Evolutionary conservation across 2,797 vertebrate genomes (phyloP).

Genomic region (Tangara arthus): DNA sequence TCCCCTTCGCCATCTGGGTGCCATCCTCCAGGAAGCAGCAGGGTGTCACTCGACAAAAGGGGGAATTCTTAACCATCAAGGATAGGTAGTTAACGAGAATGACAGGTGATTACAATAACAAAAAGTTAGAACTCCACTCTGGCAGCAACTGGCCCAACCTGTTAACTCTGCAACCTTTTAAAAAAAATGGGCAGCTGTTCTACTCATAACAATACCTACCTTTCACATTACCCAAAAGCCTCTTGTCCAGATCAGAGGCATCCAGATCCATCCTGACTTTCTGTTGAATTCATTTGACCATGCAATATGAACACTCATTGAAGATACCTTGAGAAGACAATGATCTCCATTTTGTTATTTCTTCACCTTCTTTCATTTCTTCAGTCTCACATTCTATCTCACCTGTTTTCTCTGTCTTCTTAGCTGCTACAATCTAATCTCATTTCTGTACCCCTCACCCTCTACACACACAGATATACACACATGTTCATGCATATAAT

Average conservation of each 20-base stretch:
- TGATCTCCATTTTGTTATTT: neutral
- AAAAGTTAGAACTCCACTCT: too few relatives aligned
- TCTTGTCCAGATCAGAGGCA: neutral
- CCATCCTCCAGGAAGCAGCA: too few relatives aligned
- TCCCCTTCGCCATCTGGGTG: too few relatives aligned
- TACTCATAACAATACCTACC: neutral
- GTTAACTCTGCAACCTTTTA: too few relatives aligned
- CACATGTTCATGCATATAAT: accelerated
- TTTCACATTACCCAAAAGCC: neutral
- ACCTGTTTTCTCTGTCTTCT: neutral
- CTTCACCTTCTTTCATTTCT: neutral
- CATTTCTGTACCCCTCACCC: neutral
- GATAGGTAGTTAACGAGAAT: too few relatives aligned
- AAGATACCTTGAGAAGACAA: neutral
- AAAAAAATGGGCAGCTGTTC: too few relatives aligned
- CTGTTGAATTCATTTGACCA: neutral
- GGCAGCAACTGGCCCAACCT: too few relatives aligned
- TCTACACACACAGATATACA: neutral
- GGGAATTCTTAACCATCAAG: too few relatives aligned
- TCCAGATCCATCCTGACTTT: neutral
- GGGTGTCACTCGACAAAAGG: too few relatives aligned
- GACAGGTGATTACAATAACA: too few relatives aligned
- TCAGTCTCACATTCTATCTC: neutral
- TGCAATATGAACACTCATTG: neutral
- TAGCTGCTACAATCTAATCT: neutral